Evolutionary conservation across 2,113 vertebrate genomes (phyloP).

Genomic region (Neofelis nebulosa): DNA sequence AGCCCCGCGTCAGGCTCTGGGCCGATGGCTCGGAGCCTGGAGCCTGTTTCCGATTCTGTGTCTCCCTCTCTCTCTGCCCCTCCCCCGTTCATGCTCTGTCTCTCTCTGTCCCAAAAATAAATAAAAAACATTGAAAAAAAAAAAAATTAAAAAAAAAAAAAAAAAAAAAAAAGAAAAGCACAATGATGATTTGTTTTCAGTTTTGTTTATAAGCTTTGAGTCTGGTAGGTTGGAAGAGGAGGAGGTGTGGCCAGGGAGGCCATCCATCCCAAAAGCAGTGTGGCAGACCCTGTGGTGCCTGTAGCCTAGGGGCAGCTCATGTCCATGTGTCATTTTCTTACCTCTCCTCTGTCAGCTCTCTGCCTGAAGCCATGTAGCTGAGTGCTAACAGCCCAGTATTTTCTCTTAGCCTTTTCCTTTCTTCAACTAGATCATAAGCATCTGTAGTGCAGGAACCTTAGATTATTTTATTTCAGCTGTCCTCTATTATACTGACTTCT

Average conservation of each 20-base stretch:
- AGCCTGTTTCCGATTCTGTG: too few relatives aligned
- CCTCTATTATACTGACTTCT: not conserved
- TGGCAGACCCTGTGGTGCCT: not conserved
- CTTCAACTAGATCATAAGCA: not conserved
- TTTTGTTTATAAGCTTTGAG: not conserved
- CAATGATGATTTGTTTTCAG: not conserved
- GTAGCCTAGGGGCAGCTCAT: fast-evolving
- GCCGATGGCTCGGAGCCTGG: too few relatives aligned
- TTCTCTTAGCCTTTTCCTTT: not conserved
- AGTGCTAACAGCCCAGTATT: too few relatives aligned
- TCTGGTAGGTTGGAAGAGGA: not conserved
- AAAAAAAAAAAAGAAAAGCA: too few relatives aligned
- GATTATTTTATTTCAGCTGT: not conserved
- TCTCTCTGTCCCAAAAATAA: too few relatives aligned
- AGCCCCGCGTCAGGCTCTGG: too few relatives aligned
- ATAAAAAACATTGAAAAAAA: too few relatives aligned
- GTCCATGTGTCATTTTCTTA: fast-evolving
- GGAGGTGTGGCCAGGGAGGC: not conserved
- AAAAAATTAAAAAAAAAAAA: too few relatives aligned
- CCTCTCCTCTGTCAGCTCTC: not conserved
- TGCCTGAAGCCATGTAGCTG: not conserved
- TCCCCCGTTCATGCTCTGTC: too few relatives aligned
- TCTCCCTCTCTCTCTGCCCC: too few relatives aligned
- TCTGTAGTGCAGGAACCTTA: not conserved
- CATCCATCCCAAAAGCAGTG: not conserved